Base-by-base conservation (phyloP, 92 coral and sea anemone species). In the Phymanthus crucifer region DNA sequence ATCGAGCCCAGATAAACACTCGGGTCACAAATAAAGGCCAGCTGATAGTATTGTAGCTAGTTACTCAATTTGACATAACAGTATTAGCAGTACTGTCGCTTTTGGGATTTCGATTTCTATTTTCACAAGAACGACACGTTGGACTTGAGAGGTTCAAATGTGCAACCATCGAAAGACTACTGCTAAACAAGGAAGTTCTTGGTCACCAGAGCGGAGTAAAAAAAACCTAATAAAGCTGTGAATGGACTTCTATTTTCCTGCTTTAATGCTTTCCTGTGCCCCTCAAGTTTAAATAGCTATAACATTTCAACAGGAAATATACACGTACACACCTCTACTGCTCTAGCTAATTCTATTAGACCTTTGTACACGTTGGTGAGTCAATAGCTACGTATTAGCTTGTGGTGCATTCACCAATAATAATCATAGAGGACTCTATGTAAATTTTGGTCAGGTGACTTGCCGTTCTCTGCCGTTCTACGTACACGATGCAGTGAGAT, bases 21-120 rank as follows among this genome's bases (percentile, higher is more conserved):
- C 1, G 29, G 68, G 33, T 61, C 66, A 9, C 3, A 2, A 57
- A 57, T 57, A 57, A 19, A 1, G 23, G 32, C 29, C 66, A 61
- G 68, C 68, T 61, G 68, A 61, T 61, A 61, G 68, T 13, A 61
- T 61, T 61, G 68, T 61, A 27, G 68, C 35, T 61, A 24, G 8
- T 61, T 27, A 61, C 68, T 61, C 68, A 27, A 61, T 29, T 61
- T 61, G 68, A 61, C 68, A 61, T 61, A 61, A 61, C 68, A 61
- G 68, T 4, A 61, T 61, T 61, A 61, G 68, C 68, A 61, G 33
- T 13, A 61, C 17, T 61, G 68, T 61, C 68, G 68, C 17, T 34
- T 24, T 14, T 27, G 7, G 26, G 68, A 61, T 61, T 61, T 61
- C 68, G 36, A 61, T 61, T 61, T 61, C 68, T 61, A 61, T 61